phyloP scores from a whole-genome alignment of 2,888 invertebrate genomes.

The Bhutanitis thaidina region DNA sequence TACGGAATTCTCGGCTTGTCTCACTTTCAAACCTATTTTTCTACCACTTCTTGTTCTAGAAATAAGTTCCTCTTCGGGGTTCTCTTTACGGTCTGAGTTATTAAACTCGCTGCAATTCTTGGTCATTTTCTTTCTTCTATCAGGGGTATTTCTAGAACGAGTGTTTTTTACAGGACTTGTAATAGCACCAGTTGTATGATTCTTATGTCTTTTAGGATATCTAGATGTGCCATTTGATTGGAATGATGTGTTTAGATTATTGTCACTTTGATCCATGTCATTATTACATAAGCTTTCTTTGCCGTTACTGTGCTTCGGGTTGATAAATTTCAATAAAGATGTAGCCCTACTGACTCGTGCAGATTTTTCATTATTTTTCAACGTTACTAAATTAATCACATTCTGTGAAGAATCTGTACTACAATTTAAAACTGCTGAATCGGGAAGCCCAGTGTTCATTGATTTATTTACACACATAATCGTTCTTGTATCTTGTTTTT shows the following conservation, averaged over 20 bases:
- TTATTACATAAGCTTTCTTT: conserved; percentile 28
- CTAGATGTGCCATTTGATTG: conserved; percentile 52
- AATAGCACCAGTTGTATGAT: conserved; percentile 25
- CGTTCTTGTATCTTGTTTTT: conserved; percentile 39
- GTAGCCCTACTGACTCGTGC: conserved; percentile 48
- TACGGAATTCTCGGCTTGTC: conserved; percentile 51
- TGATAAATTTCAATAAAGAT: conserved; percentile 57
- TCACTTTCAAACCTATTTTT: conserved; percentile 39
- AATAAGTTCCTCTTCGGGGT: conserved; percentile 42
- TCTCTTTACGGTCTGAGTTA: conserved; percentile 52
- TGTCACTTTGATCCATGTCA: conserved; percentile 29
- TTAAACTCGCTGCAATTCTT: conserved; percentile 41
- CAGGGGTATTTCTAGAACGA: conserved; percentile 19
- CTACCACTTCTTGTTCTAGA: conserved; percentile 59
- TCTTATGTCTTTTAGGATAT: conserved; percentile 56
- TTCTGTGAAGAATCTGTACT: conserved; percentile 67
- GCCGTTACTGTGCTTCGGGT: conserved; percentile 33
- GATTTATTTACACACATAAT: conserved; percentile 57
- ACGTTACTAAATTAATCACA: conserved; percentile 54
- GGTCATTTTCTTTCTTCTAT: conserved; percentile 33
- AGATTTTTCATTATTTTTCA: conserved; percentile 40
- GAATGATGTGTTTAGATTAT: conserved; percentile 48
- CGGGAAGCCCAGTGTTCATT: conserved; percentile 42
- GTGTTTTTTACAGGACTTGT: conserved; percentile 25
- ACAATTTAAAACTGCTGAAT: conserved; percentile 40